Conservation (phyloP, 2,888 invertebrate species). For the Scaptomyza caliginosa region DNA sequence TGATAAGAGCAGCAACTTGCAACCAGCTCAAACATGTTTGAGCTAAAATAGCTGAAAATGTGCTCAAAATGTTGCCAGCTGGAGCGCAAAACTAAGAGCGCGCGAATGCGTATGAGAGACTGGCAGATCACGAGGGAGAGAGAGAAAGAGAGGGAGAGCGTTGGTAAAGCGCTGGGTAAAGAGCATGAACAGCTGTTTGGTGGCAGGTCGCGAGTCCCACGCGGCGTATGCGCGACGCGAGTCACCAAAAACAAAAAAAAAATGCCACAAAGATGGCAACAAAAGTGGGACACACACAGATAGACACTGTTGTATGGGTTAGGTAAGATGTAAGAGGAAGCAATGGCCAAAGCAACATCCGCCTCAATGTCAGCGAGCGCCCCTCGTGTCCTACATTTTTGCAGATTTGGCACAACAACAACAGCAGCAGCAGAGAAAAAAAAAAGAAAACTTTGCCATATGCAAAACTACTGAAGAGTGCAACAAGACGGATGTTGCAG, state of each 20-base stretch:
- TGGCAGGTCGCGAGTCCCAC: slow-evolving; percentile 25
- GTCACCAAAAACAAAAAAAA: slow-evolving; percentile 10
- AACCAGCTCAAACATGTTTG: slow-evolving; percentile 62
- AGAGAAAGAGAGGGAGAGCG: background rate
- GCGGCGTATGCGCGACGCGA: slow-evolving; percentile 55
- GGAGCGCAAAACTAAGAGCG: slow-evolving; percentile 9
- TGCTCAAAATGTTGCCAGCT: slow-evolving; percentile 36
- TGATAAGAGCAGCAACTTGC: slow-evolving; percentile 57
- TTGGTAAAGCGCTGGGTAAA: slow-evolving; percentile 27
- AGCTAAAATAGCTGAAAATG: slow-evolving; percentile 46
- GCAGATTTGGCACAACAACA: slow-evolving; percentile 46
- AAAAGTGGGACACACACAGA: slow-evolving; percentile 39
- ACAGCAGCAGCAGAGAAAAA: slow-evolving; percentile 7
- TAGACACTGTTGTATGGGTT: slow-evolving; percentile 19
- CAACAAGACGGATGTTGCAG: slow-evolving; percentile 60
- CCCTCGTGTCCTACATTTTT: slow-evolving; percentile 45
- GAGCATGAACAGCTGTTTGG: slow-evolving; percentile 47
- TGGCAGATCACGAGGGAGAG: background rate
- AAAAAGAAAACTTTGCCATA: slow-evolving; percentile 49
- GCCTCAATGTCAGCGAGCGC: slow-evolving; percentile 51
- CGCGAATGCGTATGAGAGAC: too few relatives aligned
- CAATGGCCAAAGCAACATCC: slow-evolving; percentile 40
- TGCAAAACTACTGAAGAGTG: slow-evolving; percentile 56
- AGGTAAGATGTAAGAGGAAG: slow-evolving; percentile 52
- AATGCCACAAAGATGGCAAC: slow-evolving; percentile 25